A percentile compares a stretch with the other conserved stretches of the same genome.
Evolutionary conservation across 30 jellyfish, hydroid and myxozoan species (phyloP).

Genomic region (Aurelia aurita): DNA sequence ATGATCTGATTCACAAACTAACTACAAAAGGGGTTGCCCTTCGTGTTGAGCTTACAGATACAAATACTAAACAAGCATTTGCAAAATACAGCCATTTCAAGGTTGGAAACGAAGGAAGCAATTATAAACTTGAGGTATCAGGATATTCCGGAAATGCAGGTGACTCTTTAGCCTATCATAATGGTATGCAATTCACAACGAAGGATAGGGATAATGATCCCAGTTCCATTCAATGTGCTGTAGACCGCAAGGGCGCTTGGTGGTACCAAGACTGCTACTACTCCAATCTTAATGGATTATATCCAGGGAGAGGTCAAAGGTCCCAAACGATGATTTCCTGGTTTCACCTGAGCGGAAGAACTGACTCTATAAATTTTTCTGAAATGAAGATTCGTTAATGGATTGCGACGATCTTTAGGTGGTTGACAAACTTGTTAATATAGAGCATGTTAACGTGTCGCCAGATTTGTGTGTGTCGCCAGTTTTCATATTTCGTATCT

Average conservation of each 20-base stretch:
- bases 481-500: no score
- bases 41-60: constrained; percentile 25
- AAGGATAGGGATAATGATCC: constrained; percentile 57
- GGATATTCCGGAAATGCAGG: constrained; percentile 57
- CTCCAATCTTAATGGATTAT: constrained; percentile 49
- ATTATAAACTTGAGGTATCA: constrained; percentile 16
- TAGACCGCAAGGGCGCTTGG: constrained; percentile 53
- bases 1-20: constrained; percentile 30
- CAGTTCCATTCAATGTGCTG: constrained; percentile 45
- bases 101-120: constrained; percentile 18
- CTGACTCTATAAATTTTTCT: constrained; percentile 18
- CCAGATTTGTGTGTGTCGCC: no score
- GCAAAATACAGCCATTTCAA: constrained; percentile 41
- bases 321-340: constrained; percentile 23
- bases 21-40: constrained; percentile 30
- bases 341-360: constrained; percentile 15
- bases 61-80: constrained; percentile 4
- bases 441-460: no score
- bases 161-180: constrained; percentile 40
- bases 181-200: constrained; percentile 57
- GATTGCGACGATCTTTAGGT: no score
- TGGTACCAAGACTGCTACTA: constrained; percentile 58
- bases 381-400: constrained; percentile 33
- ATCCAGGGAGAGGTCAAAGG: constrained; percentile 36
- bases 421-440: no score